phyloP scores from a whole-genome alignment of 1,140 invertebrate species.

The Pseudomyrmex concolor region DNA sequence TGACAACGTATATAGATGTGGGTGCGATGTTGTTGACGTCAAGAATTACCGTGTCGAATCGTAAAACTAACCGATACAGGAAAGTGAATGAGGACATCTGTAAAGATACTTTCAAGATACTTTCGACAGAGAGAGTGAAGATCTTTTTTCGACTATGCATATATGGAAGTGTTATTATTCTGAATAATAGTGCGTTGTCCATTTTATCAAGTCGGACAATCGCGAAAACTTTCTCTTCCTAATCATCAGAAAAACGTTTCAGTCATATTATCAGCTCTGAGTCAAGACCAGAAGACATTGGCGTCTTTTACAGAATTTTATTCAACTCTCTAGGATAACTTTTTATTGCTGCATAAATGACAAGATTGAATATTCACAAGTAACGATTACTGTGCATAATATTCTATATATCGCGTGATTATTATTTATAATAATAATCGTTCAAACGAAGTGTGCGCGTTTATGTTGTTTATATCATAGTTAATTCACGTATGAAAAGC shows the following conservation, averaged over 20 bases:
- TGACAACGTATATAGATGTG: background rate
- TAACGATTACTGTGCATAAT: too few relatives aligned
- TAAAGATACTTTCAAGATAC: conserved; percentile 37
- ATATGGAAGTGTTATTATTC: conserved; percentile 13
- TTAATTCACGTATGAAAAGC: conserved; percentile 55
- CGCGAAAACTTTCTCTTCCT: conserved; percentile 21
- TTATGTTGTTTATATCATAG: too few relatives aligned
- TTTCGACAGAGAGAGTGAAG: background rate
- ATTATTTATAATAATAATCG: conserved; percentile 6
- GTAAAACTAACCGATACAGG: conserved; percentile 17
- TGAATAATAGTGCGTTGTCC: conserved; percentile 17
- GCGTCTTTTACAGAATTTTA: conserved; percentile 57
- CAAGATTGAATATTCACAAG: background rate
- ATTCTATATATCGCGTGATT: background rate
- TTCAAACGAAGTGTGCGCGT: conserved; percentile 29
- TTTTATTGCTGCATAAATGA: conserved; percentile 4
- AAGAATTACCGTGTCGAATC: background rate
- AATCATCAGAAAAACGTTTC: conserved; percentile 15
- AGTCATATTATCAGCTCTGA: background rate
- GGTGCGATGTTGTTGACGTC: background rate
- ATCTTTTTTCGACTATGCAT: conserved; percentile 8
- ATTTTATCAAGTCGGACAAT: conserved; percentile 15
- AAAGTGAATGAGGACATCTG: conserved; percentile 30
- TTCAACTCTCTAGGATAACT: conserved; percentile 49
- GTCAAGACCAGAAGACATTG: conserved; percentile 2